phyloP scores from a whole-genome alignment of 2,797 vertebrate genomes.

The Scleropages formosus region DNA sequence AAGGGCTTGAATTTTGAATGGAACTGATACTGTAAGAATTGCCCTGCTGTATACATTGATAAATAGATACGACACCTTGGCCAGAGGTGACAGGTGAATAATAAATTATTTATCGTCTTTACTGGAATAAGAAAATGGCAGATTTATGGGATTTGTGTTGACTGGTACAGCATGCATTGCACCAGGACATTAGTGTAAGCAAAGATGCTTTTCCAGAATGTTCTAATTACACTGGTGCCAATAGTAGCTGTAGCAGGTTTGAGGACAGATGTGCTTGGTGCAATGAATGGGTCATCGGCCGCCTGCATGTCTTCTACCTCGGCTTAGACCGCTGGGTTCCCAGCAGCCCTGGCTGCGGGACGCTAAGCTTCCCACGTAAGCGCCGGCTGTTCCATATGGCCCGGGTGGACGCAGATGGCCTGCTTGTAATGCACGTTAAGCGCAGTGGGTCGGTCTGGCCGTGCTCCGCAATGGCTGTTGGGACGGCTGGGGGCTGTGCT shows the following conservation, averaged over 20 bases:
- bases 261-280: background rate
- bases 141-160: background rate
- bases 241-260: background rate
- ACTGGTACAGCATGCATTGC: background rate
- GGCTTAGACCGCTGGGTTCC: slow-evolving; percentile 30
- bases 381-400: slow-evolving; percentile 62
- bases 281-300: slow-evolving; percentile 4
- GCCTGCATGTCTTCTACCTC: background rate
- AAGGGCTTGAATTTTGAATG: too few species aligned
- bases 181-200: background rate
- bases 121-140: background rate
- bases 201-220: background rate
- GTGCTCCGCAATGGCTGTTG: background rate
- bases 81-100: too few species aligned
- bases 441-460: slow-evolving; percentile 45
- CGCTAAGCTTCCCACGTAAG: slow-evolving; percentile 50
- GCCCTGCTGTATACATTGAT: background rate
- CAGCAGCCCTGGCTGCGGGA: slow-evolving; percentile 42
- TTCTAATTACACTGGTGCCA: background rate
- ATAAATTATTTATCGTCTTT: background rate
- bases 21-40: background rate
- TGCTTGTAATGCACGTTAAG: slow-evolving; percentile 54
- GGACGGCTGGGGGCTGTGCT: background rate
- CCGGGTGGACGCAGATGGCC: slow-evolving; percentile 66
- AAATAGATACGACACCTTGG: background rate